Conservation (phyloP, 2,113 vertebrate species). For the Addax nasomaculatus region DNA sequence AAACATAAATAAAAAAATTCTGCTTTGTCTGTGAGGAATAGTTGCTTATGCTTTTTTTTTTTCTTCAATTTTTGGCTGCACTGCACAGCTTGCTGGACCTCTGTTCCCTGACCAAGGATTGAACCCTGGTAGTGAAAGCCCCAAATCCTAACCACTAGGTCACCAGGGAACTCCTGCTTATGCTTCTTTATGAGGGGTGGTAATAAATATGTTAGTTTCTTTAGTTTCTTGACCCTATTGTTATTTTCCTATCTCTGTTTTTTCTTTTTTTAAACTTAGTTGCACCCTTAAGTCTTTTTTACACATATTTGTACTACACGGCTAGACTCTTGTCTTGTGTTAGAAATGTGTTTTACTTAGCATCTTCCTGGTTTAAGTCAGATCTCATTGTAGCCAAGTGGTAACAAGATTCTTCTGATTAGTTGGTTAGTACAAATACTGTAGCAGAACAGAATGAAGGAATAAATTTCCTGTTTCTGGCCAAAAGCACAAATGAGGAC, state of each 20-base stretch:
- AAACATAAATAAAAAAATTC: neutral
- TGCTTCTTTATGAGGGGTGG: neutral
- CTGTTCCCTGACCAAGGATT: neutral
- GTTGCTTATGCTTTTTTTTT: neutral
- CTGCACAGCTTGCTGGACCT: neutral
- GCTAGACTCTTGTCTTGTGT: neutral
- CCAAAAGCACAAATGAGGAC: conserved; percentile 39
- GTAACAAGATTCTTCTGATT: neutral
- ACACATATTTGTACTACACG: neutral
- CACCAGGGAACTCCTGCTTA: neutral
- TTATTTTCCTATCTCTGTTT: neutral
- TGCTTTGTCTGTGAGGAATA: neutral
- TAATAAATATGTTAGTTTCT: neutral
- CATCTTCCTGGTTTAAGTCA: neutral
- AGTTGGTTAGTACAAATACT: neutral
- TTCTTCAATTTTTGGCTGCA: neutral
- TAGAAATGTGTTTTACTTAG: neutral
- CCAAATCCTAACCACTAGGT: neutral
- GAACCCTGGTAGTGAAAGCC: neutral
- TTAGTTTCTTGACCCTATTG: neutral
- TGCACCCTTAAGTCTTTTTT: neutral
- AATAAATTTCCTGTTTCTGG: neutral
- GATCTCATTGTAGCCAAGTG: neutral
- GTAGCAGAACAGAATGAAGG: conserved; percentile 13
- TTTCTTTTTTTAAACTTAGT: neutral